Evolutionary conservation across 2,888 invertebrate genomes (phyloP), one percentile per base, ranked within the genome.

Genomic region (Aplocera efformata): DNA sequence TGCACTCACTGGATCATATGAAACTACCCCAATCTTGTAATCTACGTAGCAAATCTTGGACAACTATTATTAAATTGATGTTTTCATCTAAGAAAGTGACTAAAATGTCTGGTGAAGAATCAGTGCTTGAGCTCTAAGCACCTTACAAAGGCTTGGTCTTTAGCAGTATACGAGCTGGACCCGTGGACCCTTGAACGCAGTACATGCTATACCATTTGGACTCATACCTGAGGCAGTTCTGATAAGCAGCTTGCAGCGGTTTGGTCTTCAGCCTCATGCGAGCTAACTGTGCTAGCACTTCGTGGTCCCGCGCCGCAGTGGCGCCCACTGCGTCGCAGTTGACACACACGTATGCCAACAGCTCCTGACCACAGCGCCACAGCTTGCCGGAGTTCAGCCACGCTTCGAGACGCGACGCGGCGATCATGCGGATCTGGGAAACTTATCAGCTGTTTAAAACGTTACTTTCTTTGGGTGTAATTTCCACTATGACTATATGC

Each of bases 331-430:
- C 94, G 60, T 74, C 78, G 56, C 97, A 96, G 84, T 99, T 99
- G 59, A 94, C 92, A 73, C 98, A 98, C 53, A 98, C 91, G 62
- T 95, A 94, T 37, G 97, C 94, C 13, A 99, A 83, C 36, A 99
- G 79, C 79, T 98, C 98, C 74, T 98, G 97, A 0, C 97, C 97
- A 10, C 94, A 92, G 61, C 96, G 93, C 89, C 96, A 95, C 36
- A 98, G 83, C 90, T 98, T 99, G 46, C 98, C 97, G 72, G 98
- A 98, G 74, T 98, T 97, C 42, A 98, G 89, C 98, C 98, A 98
- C 58, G 94, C 92, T 74, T 98, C 98, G 10, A 98, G 89, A 0
- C 95, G 92, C 0, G 94, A 92, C 1, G 94, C 93, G 0, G 94
- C 93, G 35, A 94, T 91, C 62, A 93, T 90, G 10, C 97, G 90